Conservation (phyloP, 2,797 vertebrate species). For the Cryptoprocta ferox region DNA sequence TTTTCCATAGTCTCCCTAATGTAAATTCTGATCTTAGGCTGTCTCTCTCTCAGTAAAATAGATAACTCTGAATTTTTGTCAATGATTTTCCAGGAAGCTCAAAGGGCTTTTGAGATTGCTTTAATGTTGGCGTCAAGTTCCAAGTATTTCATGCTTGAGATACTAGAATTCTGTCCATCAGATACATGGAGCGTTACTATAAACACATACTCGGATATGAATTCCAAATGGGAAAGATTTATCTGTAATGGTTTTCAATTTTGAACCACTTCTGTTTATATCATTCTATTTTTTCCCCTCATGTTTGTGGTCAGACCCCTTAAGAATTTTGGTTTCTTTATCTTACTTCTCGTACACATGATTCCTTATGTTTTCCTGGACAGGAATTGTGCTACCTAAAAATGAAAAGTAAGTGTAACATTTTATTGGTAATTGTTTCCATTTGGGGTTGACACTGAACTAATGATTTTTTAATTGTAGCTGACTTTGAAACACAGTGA, state of each 20-base stretch:
- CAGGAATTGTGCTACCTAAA: constrained; percentile 62
- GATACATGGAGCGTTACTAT: background rate
- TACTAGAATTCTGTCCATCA: background rate
- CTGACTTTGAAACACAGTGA: constrained; percentile 70
- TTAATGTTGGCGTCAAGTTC: background rate
- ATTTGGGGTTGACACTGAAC: constrained; percentile 68
- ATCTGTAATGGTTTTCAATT: background rate
- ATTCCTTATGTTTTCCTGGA: constrained; percentile 64
- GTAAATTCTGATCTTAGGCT: background rate
- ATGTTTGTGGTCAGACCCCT: background rate
- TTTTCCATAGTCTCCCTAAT: background rate
- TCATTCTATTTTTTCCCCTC: background rate
- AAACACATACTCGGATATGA: background rate
- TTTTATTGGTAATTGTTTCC: constrained; percentile 70
- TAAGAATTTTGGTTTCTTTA: background rate
- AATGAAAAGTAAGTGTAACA: constrained; percentile 57
- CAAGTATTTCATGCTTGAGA: background rate
- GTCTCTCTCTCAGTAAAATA: background rate
- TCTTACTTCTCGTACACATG: constrained; percentile 10
- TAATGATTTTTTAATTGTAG: constrained; percentile 82
- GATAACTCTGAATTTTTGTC: background rate
- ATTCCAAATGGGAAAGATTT: background rate
- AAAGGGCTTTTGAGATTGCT: background rate
- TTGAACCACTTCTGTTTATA: background rate
- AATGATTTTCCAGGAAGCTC: background rate